phyloP scores from a whole-genome alignment of 2,888 invertebrate genomes.

The Belgica antarctica region DNA sequence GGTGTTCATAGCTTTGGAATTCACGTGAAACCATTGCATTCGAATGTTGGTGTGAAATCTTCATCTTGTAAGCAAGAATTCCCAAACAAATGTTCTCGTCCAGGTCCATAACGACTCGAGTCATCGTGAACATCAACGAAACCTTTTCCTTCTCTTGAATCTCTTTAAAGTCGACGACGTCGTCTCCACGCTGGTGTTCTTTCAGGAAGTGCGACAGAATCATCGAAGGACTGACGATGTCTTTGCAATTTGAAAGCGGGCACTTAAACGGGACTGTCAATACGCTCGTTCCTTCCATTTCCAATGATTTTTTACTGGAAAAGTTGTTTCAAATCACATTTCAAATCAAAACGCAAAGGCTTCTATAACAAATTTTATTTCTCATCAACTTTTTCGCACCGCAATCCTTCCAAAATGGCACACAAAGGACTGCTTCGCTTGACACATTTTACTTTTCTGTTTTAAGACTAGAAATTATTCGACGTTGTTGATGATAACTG shows the following conservation, averaged over 20 bases:
- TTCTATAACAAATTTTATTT: background rate
- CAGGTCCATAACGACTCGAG: background rate
- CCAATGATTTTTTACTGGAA: too few species aligned
- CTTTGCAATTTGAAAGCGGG: background rate
- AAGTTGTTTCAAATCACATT: too few species aligned
- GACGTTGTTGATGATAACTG: background rate
- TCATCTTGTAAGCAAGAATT: background rate
- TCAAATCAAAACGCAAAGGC: too few species aligned
- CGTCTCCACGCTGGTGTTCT: background rate
- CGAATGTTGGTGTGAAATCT: background rate
- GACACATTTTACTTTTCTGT: background rate
- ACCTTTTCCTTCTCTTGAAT: background rate
- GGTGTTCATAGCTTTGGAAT: background rate
- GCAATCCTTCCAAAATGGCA: conserved; percentile 27
- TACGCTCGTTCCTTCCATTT: too few species aligned
- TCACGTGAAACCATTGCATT: background rate
- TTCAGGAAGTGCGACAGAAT: conserved; percentile 13
- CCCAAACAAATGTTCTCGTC: conserved; percentile 1
- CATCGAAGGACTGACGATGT: conserved; percentile 3
- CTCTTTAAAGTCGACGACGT: background rate
- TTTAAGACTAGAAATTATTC: conserved; percentile 2
- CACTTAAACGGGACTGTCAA: conserved; percentile 21
- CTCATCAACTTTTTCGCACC: background rate
- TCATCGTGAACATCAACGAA: background rate
- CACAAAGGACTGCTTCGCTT: conserved; percentile 21